Base-by-base conservation (phyloP, 2,888 invertebrate genomes). In the Coenonympha arcania region DNA sequence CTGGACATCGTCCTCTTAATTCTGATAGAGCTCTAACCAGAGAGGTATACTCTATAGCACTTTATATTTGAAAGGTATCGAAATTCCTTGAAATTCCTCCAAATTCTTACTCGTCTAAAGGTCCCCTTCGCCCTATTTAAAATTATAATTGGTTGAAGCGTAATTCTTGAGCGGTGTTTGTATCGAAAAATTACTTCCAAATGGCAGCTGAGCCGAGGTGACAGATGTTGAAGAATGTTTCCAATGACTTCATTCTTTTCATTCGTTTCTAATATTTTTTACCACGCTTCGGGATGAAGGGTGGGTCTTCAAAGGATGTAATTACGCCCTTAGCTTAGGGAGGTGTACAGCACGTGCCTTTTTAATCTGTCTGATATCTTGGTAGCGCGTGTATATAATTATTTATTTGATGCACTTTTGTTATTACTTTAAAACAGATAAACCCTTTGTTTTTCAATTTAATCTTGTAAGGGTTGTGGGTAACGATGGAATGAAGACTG, bases 231-330 rank as follows among this genome's bases (percentile, higher is more conserved):
- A 68, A 64, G 69, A 66, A 64, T 66, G 64, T 54, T 56, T 54
- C 54, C 22, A 55, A 60, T 52, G 54, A 58, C 61, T 63, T 59
- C 48, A 19, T 51, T 62, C 54, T 57, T 62, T 63, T 57, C 54
- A 57, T 55, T 57, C 50, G 53, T 54, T 50, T 49, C 51, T 53
- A 58, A 60, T 59, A 59, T 62, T 59, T 52, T 59, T 58, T 54
- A 51, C 42, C 50, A 57, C 56, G 58, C 52, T 46, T 48, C 48
- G 56, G 52, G 56, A 57, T 49, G 64, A 63, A 72, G 70, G 66
- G 64, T 51, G 56, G 11, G 15, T 46, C 54, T 54, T 74, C 76
- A 75, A 78, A 77, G 74, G 62, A 56, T 65, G 64, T 75, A 73
- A 73, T 73, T 73, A 69, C 62, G 59, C 44, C 20, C 52, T 59